Evolutionary conservation across 2,888 invertebrate genomes (phyloP), one percentile per base, ranked within the genome.

Genomic region (Lasioglossum pauxillum): DNA sequence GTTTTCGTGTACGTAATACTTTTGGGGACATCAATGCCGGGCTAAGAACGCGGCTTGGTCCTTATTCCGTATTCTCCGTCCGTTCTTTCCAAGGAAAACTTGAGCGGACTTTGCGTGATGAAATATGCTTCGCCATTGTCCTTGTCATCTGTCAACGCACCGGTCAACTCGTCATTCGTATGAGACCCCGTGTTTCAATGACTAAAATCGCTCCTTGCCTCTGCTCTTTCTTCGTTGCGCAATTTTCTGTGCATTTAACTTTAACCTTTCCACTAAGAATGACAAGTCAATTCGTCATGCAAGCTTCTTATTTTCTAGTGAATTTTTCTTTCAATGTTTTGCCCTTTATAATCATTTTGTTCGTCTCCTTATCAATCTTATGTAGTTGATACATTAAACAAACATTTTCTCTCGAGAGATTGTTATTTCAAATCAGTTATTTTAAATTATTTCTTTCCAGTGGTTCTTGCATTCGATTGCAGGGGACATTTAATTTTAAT

Each of bases 11-110:
- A 14, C 23, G 38, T 38, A 12, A 69, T 69, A 41, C 35, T 23
- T 69, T 44, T 10, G 69, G 69, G 12, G 69, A 69, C 69, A n/a
- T 69, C 41, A 0, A n/a, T 12, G 69, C 69, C 41, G 41, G 69
- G 38, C n/a, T n/a, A 41, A 38, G 69, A 69, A n/a, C 41, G 2
- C 23, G n/a, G 41, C n/a, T 38, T 12, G 69, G 12, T 41, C 69
- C 69, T 69, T 69, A 41, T 38, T 69, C n/a, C 69, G 69, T 69
- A 69, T 69, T 69, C 69, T 12, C 5, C 35, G 69, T 41, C 23
- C 23, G 23, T 41, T 69, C 64, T 31, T 64, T 64, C 38, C 38
- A n/a, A 41, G n/a, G 10, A 69, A 23, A n/a, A 41, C 23, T 69
- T 41, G n/a, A 19, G 10, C 69, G 23, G 67, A 67, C 8, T 67